Evolutionary conservation across 2,888 invertebrate genomes (phyloP), one percentile per base, ranked within the genome.

Genomic region (Drosophila fulvimacula): DNA sequence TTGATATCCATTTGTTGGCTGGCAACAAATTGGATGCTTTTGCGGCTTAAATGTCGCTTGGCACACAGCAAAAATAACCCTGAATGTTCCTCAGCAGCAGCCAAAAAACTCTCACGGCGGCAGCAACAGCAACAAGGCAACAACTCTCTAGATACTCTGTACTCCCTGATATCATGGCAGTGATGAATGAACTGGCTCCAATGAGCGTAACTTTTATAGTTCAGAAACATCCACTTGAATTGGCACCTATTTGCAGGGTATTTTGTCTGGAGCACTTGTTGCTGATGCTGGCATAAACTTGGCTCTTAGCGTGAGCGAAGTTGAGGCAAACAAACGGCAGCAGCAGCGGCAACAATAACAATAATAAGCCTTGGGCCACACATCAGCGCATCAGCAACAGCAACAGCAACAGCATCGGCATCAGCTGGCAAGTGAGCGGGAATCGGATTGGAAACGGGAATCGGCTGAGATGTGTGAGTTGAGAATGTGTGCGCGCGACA

Each of bases 281-380:
- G 76, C 73, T 65, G 76, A 64, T 76, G 64, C 39, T 68, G 68
- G 68, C 73, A 76, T 69, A 59, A 76, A 64, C 61, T 65, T 65
- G 64, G 64, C 76, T 73, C 62, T 69, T 53, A 41, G 74, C 64
- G 51, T 24, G 42, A 62, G n/a, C n/a, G n/a, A n/a, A n/a, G 64
- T 73, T 79, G 74, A 76, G 74, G 76, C 70, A 78, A 76, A 66
- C 76, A 71, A 78, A 73, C 49, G 44, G 21, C 44, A 38, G 58
- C 41, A 34, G 36, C 70, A 61, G 41, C 24, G 15, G 15, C 44
- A 44, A 5, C 24, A 44, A 42, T 32, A 58, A 66, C 51, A 53
- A 62, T 38, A 63, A 53, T 39, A 71, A 49, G 57, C 67, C 77
- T 67, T 30, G 39, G 52, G 69, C 58, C 71, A 62, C 68, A 71